A percentile compares a stretch with the other conserved stretches of the same genome.
Conservation (phyloP, 2,113 vertebrate species). For the Pitta sordida region DNA sequence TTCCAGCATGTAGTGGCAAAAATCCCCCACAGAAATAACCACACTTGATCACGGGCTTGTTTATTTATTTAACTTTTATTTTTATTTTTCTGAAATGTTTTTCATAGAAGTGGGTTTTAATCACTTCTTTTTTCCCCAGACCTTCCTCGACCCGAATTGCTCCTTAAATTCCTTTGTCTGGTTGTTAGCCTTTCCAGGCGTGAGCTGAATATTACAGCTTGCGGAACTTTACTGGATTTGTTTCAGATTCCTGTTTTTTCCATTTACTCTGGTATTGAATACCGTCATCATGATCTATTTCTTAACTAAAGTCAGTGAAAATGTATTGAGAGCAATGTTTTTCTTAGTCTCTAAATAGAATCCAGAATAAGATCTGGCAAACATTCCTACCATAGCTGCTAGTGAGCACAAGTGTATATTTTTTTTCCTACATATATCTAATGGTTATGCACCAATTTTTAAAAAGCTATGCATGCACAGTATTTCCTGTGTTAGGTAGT, state of each 20-base stretch:
- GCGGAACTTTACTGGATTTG: not conserved
- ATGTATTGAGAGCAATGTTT: conserved; percentile 13
- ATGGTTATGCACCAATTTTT: not conserved
- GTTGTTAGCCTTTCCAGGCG: not conserved
- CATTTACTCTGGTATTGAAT: not conserved
- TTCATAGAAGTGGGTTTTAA: not conserved
- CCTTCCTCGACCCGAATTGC: not conserved
- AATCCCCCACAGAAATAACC: not conserved
- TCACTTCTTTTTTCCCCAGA: not conserved
- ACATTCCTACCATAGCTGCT: not conserved
- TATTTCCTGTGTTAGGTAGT: not conserved
- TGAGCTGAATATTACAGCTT: not conserved
- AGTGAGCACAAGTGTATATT: not conserved
- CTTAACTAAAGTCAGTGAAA: conserved; percentile 17
- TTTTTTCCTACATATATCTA: not conserved
- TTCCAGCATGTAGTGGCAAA: not conserved
- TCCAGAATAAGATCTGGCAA: conserved; percentile 35
- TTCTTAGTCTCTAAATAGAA: conserved; percentile 34
- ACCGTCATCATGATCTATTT: not conserved
- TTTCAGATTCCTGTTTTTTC: not conserved
- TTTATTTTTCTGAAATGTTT: not conserved
- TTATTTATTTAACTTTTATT: not conserved
- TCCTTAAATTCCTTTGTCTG: not conserved
- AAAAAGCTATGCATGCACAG: not conserved
- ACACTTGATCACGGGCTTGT: not conserved